A percentile compares a stretch with the other conserved stretches of the same genome.
Conservation (phyloP, 2,888 invertebrate species). For the Uropetala carovei region DNA sequence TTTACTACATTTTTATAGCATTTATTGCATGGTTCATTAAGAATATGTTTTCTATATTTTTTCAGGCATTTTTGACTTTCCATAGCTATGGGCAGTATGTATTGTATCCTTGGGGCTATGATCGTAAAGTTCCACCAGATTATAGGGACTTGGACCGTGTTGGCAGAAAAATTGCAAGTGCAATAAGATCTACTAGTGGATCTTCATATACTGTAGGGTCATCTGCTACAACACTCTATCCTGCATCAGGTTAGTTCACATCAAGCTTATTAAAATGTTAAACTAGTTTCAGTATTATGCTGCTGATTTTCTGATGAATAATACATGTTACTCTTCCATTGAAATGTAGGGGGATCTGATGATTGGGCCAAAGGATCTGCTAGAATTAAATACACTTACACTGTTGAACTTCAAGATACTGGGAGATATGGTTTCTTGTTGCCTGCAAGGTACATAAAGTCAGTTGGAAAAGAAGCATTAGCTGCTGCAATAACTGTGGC, state of each 20-base stretch:
- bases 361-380: constrained; percentile 94
- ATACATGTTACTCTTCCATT: neutral
- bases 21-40: too few species aligned
- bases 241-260: constrained; percentile 73
- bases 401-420: constrained; percentile 91
- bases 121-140: constrained; percentile 78
- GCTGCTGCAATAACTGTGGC: constrained; percentile 80
- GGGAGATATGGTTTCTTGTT: constrained; percentile 92
- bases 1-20: too few species aligned
- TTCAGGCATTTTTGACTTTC: constrained; percentile 86
- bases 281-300: neutral
- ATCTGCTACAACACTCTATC: constrained; percentile 86
- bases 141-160: constrained; percentile 82
- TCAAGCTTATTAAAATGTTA: constrained; percentile 4
- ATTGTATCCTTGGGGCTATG: constrained; percentile 92
- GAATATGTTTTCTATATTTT: constrained; percentile 70
- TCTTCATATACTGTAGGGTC: constrained; percentile 85
- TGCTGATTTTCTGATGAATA: neutral
- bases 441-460: constrained; percentile 86
- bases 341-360: constrained; percentile 87
- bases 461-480: constrained; percentile 85
- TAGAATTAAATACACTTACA: constrained; percentile 91
- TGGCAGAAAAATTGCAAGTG: constrained; percentile 83
- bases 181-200: constrained; percentile 80
- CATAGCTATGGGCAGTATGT: constrained; percentile 93